phyloP scores from a whole-genome alignment of 2,113 vertebrate species.

The Apodemus speciosus region DNA sequence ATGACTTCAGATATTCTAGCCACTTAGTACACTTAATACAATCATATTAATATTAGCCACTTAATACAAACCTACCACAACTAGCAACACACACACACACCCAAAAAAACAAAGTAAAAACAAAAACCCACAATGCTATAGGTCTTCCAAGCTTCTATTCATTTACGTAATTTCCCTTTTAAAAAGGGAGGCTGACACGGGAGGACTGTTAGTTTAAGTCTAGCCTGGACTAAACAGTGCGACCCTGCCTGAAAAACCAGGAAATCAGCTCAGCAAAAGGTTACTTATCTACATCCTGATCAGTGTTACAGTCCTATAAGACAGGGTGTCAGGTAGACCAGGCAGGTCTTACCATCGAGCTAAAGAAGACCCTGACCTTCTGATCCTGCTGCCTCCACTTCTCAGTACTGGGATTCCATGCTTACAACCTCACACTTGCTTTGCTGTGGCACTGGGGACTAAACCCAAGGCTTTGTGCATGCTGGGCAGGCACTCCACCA shows the following conservation, averaged over 20 bases:
- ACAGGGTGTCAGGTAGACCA: background rate
- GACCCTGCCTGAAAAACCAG: no score
- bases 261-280: background rate
- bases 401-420: background rate
- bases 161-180: slow-evolving; percentile 38
- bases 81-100: background rate
- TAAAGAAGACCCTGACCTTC: background rate
- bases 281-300: background rate
- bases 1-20: background rate
- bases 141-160: background rate
- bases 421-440: no score
- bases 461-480: background rate
- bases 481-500: background rate
- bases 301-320: background rate
- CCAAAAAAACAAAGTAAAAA: background rate
- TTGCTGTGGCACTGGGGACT: background rate
- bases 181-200: background rate
- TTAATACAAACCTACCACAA: slow-evolving; percentile 21
- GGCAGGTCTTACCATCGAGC: background rate
- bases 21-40: slow-evolving; percentile 1
- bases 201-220: background rate
- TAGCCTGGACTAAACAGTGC: background rate
- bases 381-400: background rate
- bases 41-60: background rate
- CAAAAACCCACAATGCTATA: background rate